Evolutionary conservation across 64 coral and sea anemone species (phyloP).

Genomic region (Orbicella faveolata): DNA sequence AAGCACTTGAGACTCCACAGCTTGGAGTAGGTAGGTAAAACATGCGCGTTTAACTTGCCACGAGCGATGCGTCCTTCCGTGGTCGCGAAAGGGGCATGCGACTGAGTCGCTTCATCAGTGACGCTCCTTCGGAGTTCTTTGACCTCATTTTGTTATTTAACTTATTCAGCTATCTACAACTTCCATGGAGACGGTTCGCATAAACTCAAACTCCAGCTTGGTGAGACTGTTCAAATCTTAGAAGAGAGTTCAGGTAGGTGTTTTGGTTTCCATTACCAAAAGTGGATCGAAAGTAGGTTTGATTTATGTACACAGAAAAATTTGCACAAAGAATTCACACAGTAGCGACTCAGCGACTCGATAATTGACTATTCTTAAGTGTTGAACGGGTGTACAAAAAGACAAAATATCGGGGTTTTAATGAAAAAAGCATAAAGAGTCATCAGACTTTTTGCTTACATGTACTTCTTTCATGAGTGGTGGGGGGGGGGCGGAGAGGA

Average conservation of each 20-base stretch:
- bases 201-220: slow-evolving; percentile 59
- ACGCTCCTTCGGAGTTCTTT: no score
- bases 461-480: background rate
- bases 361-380: background rate
- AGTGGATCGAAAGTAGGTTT: background rate
- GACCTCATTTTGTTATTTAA: background rate
- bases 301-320: no score
- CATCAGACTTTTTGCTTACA: background rate
- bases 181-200: slow-evolving; percentile 52
- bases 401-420: background rate
- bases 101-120: no score
- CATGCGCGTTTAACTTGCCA: background rate
- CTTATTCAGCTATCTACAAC: slow-evolving; percentile 51
- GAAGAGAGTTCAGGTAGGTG: slow-evolving; percentile 55
- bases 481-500: background rate
- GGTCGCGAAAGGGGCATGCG: background rate
- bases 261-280: background rate
- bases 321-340: no score
- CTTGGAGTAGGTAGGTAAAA: slow-evolving; percentile 52
- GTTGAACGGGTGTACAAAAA: background rate
- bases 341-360: no score
- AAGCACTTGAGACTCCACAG: slow-evolving; percentile 34
- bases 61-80: background rate
- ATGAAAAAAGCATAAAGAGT: background rate
- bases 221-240: slow-evolving; percentile 65